phyloP scores from a whole-genome alignment of 2,797 vertebrate genomes.

The Myripristis murdjan region DNA sequence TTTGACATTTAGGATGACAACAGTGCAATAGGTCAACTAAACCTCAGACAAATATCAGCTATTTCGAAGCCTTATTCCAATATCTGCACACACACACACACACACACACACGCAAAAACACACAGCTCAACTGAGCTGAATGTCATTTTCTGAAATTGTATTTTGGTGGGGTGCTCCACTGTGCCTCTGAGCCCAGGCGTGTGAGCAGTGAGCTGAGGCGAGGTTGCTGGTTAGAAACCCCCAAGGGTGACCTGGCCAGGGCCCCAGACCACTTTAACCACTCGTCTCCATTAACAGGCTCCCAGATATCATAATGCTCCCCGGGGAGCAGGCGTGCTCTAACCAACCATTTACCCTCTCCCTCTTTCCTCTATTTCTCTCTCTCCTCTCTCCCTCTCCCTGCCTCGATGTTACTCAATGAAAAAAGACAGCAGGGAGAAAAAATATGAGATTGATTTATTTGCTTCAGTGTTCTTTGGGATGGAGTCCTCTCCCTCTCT shows the following conservation, averaged over 20 bases:
- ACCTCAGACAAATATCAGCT: too few relatives aligned
- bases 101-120: slow-evolving; percentile 14
- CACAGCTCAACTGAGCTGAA: slow-evolving; percentile 9
- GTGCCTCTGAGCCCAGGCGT: slow-evolving; percentile 53
- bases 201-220: slow-evolving; percentile 50
- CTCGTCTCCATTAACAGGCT: slow-evolving; percentile 83
- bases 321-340: slow-evolving; percentile 72
- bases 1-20: neutral
- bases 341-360: slow-evolving; percentile 81
- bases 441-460: slow-evolving; percentile 91
- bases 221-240: slow-evolving; percentile 76
- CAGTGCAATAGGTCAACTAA: neutral
- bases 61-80: slow-evolving; percentile 2
- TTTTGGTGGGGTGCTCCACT: slow-evolving; percentile 51
- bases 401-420: slow-evolving; percentile 86
- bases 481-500: slow-evolving; percentile 87
- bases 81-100: neutral
- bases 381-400: slow-evolving; percentile 64
- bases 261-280: slow-evolving; percentile 81
- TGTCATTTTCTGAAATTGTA: slow-evolving; percentile 54
- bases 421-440: slow-evolving; percentile 81
- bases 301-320: slow-evolving; percentile 81
- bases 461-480: slow-evolving; percentile 90
- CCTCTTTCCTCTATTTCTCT: slow-evolving; percentile 60
- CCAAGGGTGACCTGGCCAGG: slow-evolving; percentile 75